phyloP scores from a whole-genome alignment of 2,113 vertebrate genomes.

The Corydoras sp. region DNA sequence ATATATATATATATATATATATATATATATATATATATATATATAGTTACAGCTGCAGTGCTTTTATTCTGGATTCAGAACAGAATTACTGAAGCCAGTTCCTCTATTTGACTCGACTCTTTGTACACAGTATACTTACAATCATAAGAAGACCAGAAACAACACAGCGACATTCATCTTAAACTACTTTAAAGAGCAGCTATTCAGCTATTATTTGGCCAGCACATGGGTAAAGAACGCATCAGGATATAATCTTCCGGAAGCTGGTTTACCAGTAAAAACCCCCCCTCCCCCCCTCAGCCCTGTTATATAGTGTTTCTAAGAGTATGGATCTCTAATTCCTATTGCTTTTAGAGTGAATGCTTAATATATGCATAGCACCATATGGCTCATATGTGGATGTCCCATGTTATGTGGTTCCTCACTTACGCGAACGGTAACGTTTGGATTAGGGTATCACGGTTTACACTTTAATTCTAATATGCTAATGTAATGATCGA shows the following conservation, averaged over 20 bases:
- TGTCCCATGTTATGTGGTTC: conserved; percentile 5
- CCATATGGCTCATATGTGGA: conserved; percentile 39
- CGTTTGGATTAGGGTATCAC: too few relatives aligned
- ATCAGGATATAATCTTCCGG: too few relatives aligned
- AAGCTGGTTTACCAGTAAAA: too few relatives aligned
- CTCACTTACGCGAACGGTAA: conserved; percentile 5
- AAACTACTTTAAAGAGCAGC: conserved; percentile 11
- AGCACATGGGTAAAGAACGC: too few relatives aligned
- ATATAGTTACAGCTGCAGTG: too few relatives aligned
- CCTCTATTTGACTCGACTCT: too few relatives aligned
- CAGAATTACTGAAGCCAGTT: too few relatives aligned
- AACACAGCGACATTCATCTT: conserved; percentile 5
- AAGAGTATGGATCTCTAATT: conserved; percentile 28
- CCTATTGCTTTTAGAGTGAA: conserved; percentile 40
- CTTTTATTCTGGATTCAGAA: too few relatives aligned
- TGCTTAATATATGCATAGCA: conserved; percentile 44
- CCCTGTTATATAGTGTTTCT: conserved; percentile 34
- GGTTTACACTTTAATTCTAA: not conserved
- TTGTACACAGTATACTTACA: too few relatives aligned
- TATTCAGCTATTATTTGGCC: not conserved
- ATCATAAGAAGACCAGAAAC: not conserved
- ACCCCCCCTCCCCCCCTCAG: conserved; percentile 6
- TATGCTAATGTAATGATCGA: too few relatives aligned
- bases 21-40: too few relatives aligned
- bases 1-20: too few relatives aligned